Evolutionary conservation across 2,113 vertebrate genomes (phyloP).

Genomic region (Cryptotis parvus): DNA sequence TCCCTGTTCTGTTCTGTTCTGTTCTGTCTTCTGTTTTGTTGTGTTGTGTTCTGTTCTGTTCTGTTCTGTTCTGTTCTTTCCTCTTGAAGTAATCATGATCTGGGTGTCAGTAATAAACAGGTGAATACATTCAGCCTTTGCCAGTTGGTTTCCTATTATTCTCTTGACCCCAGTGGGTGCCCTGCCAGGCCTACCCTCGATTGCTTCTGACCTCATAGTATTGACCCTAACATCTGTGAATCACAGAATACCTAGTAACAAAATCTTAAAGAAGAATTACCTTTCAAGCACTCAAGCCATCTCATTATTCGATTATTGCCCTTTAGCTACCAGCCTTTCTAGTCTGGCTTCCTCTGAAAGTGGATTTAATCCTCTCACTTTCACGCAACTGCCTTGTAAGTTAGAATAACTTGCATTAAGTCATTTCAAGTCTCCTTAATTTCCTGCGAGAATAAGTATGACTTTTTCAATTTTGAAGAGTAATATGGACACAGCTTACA

Average conservation of each 20-base stretch:
- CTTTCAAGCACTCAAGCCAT: conserved; percentile 34
- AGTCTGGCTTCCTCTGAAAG: conserved; percentile 64
- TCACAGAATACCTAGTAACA: conserved; percentile 36
- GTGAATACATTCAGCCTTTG: background rate
- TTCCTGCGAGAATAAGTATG: conserved; percentile 77
- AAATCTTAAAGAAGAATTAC: conserved; percentile 15
- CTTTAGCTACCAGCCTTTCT: conserved; percentile 57
- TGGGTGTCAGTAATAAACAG: background rate
- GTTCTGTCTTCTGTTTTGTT: too few species aligned
- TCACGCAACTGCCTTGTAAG: conserved; percentile 70
- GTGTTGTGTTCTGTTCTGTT: too few species aligned
- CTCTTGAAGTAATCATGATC: background rate
- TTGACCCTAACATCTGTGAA: conserved; percentile 43
- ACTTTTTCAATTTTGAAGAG: conserved; percentile 78
- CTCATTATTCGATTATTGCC: conserved; percentile 62
- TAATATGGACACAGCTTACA: conserved; percentile 62
- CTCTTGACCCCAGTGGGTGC: background rate
- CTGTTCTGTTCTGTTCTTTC: too few species aligned
- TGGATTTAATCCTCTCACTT: conserved; percentile 67
- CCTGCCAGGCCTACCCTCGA: background rate
- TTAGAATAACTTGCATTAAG: conserved; percentile 78
- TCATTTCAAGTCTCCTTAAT: conserved; percentile 76
- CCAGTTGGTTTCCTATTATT: background rate
- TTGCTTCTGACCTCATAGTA: background rate
- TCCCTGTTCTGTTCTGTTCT: too few species aligned